Percentiles rank a stretch among this genome's conserved stretches.
phyloP scores from a whole-genome alignment of 2,797 vertebrate genomes.

The Cuniculus paca region DNA sequence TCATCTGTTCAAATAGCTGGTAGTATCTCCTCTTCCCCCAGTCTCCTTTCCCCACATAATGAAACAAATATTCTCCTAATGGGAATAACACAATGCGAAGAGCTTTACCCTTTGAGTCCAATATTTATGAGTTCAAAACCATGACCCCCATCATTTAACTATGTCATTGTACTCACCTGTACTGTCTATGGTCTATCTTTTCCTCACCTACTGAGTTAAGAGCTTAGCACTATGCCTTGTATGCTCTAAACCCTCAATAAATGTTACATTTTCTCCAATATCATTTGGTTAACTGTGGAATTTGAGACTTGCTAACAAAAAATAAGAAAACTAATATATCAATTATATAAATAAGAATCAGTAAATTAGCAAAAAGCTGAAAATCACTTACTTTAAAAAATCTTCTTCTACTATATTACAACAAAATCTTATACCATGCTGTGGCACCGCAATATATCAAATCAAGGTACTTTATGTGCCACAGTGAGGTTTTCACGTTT shows the following conservation, averaged over 20 bases:
- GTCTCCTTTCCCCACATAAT: not conserved
- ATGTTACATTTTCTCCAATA: not conserved
- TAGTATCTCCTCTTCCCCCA: not conserved
- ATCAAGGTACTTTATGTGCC: not conserved
- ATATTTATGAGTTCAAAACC: not conserved
- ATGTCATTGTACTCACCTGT: not conserved
- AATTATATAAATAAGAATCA: slow-evolving; percentile 25
- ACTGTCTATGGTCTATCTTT: not conserved
- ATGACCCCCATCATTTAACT: not conserved
- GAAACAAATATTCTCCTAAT: not conserved
- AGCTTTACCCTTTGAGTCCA: not conserved
- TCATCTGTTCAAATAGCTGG: not conserved
- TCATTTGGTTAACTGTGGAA: not conserved
- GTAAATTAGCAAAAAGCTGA: not conserved
- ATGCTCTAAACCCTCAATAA: not conserved
- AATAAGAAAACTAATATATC: not conserved
- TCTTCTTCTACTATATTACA: not conserved
- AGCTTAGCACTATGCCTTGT: not conserved
- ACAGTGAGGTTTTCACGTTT: not conserved
- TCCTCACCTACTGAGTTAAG: not conserved
- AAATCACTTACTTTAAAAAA: not conserved
- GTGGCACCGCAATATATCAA: not conserved
- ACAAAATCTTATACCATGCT: not conserved
- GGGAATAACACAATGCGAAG: not conserved
- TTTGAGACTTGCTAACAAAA: not conserved